Base-by-base conservation (phyloP, 2,888 invertebrate genomes). In the Orthosia gothica region DNA sequence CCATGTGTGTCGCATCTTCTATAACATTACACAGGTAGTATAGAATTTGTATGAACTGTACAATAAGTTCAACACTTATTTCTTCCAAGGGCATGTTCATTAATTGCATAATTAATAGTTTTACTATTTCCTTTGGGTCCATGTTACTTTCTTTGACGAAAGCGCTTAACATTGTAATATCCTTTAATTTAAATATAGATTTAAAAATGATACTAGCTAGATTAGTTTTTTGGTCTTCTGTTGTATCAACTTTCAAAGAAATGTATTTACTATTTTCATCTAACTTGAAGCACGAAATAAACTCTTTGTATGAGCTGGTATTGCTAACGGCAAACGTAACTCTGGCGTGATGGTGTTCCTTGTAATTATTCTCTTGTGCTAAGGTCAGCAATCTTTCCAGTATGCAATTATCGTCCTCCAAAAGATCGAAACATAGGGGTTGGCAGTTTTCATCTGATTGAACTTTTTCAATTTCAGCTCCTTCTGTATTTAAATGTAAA, bases 31-130 rank as follows among this genome's bases (percentile, higher is more conserved):
- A 98, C 71, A 98, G 94, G 32, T 97, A 96, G 77, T 97, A 97
- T 68, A 98, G 92, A 76, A 98, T 95, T 71, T 97, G 96, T 54
- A 97, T 97, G 74, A 98, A 97, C 84, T 97, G 97, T 78, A 97
- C 97, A 94, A 98, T 97, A 85, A 98, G 97, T 54, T 97, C 94
- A 71, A 96, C 89, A 80, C 92, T 92, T 88, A 97, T 89, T 88
- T 95, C 88, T 90, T 96, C 89, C 88, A 98, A 94, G 0, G 97
- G 95, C 91, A 97, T 97, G 84, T 97, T 97, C 85, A 98, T 97
- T 97, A 98, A 97, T 89, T 97, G 98, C 86, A 97, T 95, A 68
- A 98, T 96, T n/a, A 98, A 93, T 74, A 98, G 95, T 84, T 97
- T 97, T 82, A 99, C 97, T 47, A 99, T 95, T 89, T 98, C 97